phyloP scores from a whole-genome alignment of 2,113 vertebrate species.

The Cervus canadensis region DNA sequence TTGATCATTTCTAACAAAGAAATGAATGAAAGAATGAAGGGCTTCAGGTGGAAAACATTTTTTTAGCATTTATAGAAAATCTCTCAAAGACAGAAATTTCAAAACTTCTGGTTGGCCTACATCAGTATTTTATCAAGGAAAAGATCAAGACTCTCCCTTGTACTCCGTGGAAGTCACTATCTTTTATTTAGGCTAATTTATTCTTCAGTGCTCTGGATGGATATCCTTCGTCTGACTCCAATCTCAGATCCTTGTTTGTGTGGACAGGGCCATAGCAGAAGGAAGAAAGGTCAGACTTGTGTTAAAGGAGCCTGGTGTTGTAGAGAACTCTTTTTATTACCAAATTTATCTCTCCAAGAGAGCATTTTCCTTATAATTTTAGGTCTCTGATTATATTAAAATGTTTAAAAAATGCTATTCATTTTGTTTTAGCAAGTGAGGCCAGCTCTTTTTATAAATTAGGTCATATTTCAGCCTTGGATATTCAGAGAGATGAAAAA shows the following conservation, averaged over 20 bases:
- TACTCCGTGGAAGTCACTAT: background rate
- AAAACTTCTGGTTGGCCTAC: background rate
- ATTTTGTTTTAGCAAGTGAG: background rate
- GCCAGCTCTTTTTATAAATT: background rate
- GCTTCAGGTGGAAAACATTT: background rate
- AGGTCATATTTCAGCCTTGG: background rate
- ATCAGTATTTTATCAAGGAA: slow-evolving; percentile 9
- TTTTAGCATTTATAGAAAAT: slow-evolving; percentile 27
- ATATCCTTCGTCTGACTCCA: background rate
- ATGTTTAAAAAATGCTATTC: background rate
- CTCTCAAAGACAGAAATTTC: background rate
- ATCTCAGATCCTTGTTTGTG: background rate
- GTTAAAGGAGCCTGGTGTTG: background rate
- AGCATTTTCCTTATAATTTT: background rate
- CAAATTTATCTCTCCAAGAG: background rate
- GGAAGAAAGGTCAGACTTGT: background rate
- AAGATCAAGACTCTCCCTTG: background rate
- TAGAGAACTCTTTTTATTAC: background rate
- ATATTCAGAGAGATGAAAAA: background rate
- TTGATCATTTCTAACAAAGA: background rate
- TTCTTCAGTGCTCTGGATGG: background rate
- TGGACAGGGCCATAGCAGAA: background rate
- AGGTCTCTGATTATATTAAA: background rate
- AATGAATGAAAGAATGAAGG: background rate
- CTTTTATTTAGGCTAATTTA: background rate